Evolutionary conservation across 2,113 vertebrate genomes (phyloP), one percentile per base, ranked within the genome.

Genomic region (Hydrochoerus hydrochaeris): DNA sequence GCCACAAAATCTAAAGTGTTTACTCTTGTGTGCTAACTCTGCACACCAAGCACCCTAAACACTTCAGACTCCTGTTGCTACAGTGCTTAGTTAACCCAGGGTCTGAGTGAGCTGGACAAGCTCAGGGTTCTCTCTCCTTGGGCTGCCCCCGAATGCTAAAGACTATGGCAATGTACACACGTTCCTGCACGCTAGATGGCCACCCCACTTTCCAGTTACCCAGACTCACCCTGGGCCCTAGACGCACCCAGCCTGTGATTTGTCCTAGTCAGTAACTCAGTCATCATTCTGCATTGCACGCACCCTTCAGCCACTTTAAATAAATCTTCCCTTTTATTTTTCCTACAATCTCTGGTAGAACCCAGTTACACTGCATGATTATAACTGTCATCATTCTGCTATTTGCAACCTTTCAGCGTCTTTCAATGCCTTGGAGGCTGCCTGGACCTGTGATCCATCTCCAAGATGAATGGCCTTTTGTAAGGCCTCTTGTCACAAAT

Each of bases 251-350:
- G 28, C 9, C 8, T 88, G 0, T 26, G 62, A 49, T 49, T 62
- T 57, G 11, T 87, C 54, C 60, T 88, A 38, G 58, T 88, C 82
- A 58, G 19, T 82, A 52, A 65, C 16, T 32, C 73, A 78, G 5
- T 24, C 49, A 62, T 69, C 52, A 81, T 67, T 85, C n/a, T 87
- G 35, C 83, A n/a, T 87, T 89, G 46, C 1, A 9, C 13, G 83
- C 3, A 73, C 14, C 9, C 20, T 44, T 91, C 3, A 5, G 30
- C 20, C 38, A 38, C 67, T 63, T 88, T 41, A 67, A 84, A 26
- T 20, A 69, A 85, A 83, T 60, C 49, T 85, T 95, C 14, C 12
- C 22, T 87, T 95, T 60, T 54, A 85, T 80, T 84, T 92, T 94
- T 35, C 69, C 67, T 81, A 49, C 20, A 91, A 67, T 30, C 22